Conservation (phyloP, 2,797 vertebrate species). For the Salarias fasciatus region DNA sequence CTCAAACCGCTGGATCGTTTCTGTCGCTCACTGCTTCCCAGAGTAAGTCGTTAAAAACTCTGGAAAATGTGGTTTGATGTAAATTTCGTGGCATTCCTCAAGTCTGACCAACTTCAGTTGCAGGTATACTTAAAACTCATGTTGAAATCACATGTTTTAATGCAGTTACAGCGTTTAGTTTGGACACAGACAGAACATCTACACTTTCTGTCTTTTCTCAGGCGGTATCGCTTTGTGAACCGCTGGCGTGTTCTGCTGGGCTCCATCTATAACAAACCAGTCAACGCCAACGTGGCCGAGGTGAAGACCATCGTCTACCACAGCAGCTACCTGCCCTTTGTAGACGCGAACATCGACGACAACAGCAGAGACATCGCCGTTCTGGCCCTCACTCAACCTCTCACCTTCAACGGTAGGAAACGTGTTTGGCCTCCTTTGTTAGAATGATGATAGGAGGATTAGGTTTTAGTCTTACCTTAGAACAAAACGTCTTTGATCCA, state of each 20-base stretch:
- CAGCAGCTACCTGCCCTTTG: conserved; percentile 90
- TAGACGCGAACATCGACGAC: conserved; percentile 89
- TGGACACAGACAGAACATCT: too few relatives aligned
- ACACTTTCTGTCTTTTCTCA: too few relatives aligned
- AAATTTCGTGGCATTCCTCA: too few relatives aligned
- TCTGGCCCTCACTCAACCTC: conserved; percentile 83
- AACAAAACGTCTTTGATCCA: conserved; percentile 58
- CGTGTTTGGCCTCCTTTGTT: not conserved
- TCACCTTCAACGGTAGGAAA: conserved; percentile 86
- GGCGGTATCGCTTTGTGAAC: conserved; percentile 85
- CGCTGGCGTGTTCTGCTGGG: conserved; percentile 90
- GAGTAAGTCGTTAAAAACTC: conserved; percentile 85
- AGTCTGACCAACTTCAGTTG: not conserved
- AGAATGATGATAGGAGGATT: not conserved
- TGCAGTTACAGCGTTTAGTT: too few relatives aligned
- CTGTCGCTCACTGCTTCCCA: conserved; percentile 92
- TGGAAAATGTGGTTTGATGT: not conserved
- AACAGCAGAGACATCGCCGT: conserved; percentile 93
- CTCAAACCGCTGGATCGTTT: conserved; percentile 90
- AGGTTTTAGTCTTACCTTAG: too few relatives aligned
- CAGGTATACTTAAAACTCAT: too few relatives aligned
- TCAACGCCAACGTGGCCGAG: conserved; percentile 81
- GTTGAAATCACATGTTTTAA: too few relatives aligned
- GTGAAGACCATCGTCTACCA: conserved; percentile 91
- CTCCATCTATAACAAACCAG: conserved; percentile 86